These are phyloP conservation scores for Plumapathes pennacea DNA, from an alignment of 92 coral and sea anemone genomes.

Conservation along the genomic window DNA sequence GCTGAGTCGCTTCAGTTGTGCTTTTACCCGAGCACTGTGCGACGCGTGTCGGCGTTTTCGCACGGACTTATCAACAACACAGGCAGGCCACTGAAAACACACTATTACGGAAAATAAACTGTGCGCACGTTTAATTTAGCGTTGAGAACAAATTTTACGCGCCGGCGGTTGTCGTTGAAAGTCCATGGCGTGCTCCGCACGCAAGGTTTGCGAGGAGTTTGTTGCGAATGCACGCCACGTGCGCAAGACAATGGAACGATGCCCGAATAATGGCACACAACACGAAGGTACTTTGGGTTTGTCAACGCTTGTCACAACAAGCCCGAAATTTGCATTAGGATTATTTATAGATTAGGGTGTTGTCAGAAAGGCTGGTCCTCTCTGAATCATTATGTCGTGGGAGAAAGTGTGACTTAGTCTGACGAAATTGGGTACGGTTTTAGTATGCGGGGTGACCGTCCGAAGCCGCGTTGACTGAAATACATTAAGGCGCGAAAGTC, in stretches of 20 bases:
- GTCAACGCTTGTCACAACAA: constrained; percentile 91
- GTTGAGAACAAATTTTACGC: not conserved
- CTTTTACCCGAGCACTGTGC: constrained; percentile 59
- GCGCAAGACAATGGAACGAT: constrained; percentile 79
- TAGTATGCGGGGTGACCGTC: too few species aligned
- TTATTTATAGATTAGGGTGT: too few species aligned
- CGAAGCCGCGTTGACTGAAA: too few species aligned
- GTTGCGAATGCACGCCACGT: constrained; percentile 94
- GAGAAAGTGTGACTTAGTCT: too few species aligned
- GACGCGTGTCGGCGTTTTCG: constrained; percentile 42
- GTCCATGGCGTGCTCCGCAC: not conserved
- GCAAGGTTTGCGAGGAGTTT: constrained; percentile 26
- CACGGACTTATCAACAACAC: constrained; percentile 59
- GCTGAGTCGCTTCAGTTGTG: constrained; percentile 61
- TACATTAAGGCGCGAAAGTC: too few species aligned
- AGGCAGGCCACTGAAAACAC: too few species aligned
- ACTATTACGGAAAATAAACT: too few species aligned
- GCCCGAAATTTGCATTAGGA: constrained; percentile 74
- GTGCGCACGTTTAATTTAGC: too few species aligned
- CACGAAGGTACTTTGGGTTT: constrained; percentile 68
- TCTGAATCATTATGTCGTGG: too few species aligned
- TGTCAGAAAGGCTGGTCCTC: too few species aligned
- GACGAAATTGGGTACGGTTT: too few species aligned
- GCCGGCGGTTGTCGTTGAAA: not conserved
- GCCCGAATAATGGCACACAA: constrained; percentile 81